Percentiles rank a stretch among this genome's conserved stretches.
phyloP scores from a whole-genome alignment of 1,140 invertebrate genomes.

The Coelopa frigida region DNA sequence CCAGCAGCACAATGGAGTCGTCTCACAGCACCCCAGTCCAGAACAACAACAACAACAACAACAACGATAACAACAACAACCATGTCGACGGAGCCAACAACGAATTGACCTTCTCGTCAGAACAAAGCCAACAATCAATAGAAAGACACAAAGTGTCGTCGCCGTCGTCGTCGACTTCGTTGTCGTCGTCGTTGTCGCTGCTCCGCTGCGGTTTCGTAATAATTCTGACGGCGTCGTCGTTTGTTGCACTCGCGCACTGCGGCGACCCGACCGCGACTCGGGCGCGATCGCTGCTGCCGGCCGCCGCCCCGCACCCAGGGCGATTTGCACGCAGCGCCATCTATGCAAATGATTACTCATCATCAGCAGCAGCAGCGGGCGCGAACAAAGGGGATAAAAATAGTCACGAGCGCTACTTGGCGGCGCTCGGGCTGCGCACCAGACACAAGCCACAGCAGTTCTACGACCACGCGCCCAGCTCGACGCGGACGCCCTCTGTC shows the following conservation, averaged over 20 bases:
- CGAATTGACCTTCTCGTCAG: background rate
- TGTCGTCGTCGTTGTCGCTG: background rate
- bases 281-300: background rate
- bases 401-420: too few relatives aligned
- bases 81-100: background rate
- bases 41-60: background rate
- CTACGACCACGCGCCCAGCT: background rate
- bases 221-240: background rate
- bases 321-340: background rate
- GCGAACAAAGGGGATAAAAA: too few relatives aligned
- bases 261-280: background rate
- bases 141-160: background rate
- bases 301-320: background rate
- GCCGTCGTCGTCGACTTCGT: background rate
- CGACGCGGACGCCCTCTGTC: background rate
- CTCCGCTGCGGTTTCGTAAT: background rate
- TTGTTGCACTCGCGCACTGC: background rate
- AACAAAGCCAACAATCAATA: constrained; percentile 3
- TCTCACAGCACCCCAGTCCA: background rate
- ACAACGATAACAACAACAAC: background rate
- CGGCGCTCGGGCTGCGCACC: constrained; percentile 1
- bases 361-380: background rate
- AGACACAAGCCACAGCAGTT: constrained; percentile 6
- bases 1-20: background rate
- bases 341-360: background rate